Percentiles rank a stretch among this genome's conserved stretches.
phyloP scores from a whole-genome alignment of 1,140 invertebrate species.

The Neocloeon triangulifer region DNA sequence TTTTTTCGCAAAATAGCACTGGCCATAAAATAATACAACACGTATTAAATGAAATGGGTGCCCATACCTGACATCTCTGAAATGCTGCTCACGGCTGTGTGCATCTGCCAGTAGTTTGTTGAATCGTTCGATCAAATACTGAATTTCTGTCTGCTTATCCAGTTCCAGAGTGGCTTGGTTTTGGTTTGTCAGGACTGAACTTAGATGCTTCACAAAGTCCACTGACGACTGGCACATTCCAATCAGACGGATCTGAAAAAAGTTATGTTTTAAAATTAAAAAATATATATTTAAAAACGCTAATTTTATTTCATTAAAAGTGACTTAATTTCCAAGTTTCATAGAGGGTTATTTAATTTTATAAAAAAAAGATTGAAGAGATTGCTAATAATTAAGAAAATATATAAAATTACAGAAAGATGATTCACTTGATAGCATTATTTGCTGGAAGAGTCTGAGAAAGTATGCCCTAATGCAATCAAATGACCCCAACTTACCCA shows the following conservation, averaged over 20 bases:
- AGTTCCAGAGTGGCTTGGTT: constrained; percentile 39
- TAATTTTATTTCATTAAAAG: too few relatives aligned
- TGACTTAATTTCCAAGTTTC: too few relatives aligned
- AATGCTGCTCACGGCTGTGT: constrained; percentile 45
- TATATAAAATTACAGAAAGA: too few relatives aligned
- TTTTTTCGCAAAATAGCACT: not conserved
- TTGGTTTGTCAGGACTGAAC: constrained; percentile 45
- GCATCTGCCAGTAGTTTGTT: constrained; percentile 42
- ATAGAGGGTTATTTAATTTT: too few relatives aligned
- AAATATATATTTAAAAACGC: too few relatives aligned
- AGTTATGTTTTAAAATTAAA: not conserved
- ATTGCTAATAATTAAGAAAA: too few relatives aligned
- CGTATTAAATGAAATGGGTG: not conserved
- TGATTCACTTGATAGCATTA: too few relatives aligned
- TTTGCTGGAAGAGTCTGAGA: too few relatives aligned
- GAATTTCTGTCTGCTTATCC: constrained; percentile 37
- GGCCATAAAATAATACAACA: not conserved
- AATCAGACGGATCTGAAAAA: constrained; percentile 30
- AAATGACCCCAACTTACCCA: too few relatives aligned
- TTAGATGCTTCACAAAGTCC: constrained; percentile 56
- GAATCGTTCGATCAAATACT: constrained; percentile 36
- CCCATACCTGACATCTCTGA: constrained; percentile 43
- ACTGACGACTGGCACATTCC: constrained; percentile 44
- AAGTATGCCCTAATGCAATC: too few relatives aligned
- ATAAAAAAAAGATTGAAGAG: too few relatives aligned